Evolutionary conservation across 1,140 invertebrate species (phyloP).

Genomic region (Drosophila nebulosa): DNA sequence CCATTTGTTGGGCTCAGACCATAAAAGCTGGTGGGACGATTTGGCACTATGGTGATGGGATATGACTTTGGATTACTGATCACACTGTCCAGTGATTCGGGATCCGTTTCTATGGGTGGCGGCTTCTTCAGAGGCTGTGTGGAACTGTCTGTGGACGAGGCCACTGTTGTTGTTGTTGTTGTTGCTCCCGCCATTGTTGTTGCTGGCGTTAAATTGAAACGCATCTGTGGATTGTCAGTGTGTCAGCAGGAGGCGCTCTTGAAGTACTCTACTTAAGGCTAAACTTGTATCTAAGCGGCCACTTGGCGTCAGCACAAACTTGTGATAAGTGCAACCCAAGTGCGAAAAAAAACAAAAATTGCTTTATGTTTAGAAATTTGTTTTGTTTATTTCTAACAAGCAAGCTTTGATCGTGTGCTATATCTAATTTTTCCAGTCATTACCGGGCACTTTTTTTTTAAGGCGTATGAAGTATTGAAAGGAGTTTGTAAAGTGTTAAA

Average conservation of each 20-base stretch:
- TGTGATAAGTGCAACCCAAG: slow-evolving; percentile 50
- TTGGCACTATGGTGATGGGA: slow-evolving; percentile 79
- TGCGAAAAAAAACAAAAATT: slow-evolving; percentile 53
- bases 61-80: slow-evolving; percentile 78
- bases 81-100: slow-evolving; percentile 78
- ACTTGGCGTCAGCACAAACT: slow-evolving; percentile 42
- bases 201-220: slow-evolving; percentile 59
- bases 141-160: slow-evolving; percentile 34
- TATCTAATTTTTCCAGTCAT: background rate
- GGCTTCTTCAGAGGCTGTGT: slow-evolving; percentile 55
- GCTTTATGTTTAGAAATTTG: slow-evolving; percentile 26
- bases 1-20: slow-evolving; percentile 57
- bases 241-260: slow-evolving; percentile 15
- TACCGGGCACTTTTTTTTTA: too few relatives aligned
- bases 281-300: slow-evolving; percentile 1
- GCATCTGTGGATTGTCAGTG: slow-evolving; percentile 52
- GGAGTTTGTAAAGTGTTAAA: background rate
- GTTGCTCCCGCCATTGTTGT: slow-evolving; percentile 17
- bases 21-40: slow-evolving; percentile 69
- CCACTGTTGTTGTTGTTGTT: slow-evolving; percentile 3
- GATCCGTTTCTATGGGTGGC: slow-evolving; percentile 67
- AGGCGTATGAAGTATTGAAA: background rate
- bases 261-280: slow-evolving; percentile 13
- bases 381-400: slow-evolving; percentile 10
- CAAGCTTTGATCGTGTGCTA: background rate